Conservation (phyloP, 2,113 vertebrate genomes). For the Neomonachus schauinslandi region DNA sequence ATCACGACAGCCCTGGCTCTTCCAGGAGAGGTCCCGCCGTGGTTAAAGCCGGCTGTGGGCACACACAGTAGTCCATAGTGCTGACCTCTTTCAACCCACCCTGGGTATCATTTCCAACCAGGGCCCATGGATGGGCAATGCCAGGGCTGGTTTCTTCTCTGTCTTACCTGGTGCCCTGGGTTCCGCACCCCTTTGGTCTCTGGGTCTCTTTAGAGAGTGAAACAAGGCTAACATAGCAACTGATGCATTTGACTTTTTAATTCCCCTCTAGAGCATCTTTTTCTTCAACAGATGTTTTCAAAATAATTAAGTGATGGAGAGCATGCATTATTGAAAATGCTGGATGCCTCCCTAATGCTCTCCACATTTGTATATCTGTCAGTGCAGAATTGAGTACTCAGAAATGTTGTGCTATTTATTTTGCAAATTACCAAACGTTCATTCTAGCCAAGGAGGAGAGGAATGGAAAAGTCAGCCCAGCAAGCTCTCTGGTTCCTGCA, state of each 20-base stretch:
- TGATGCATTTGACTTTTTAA: conserved; percentile 78
- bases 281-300: conserved; percentile 87
- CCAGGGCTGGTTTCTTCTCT: neutral
- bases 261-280: conserved; percentile 81
- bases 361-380: conserved; percentile 81
- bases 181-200: conserved; percentile 44
- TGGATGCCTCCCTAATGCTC: conserved; percentile 83
- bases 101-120: fast-evolving
- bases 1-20: fast-evolving
- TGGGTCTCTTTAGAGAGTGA: conserved; percentile 46
- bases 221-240: conserved; percentile 73
- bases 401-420: conserved; percentile 78
- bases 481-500: too few relatives aligned
- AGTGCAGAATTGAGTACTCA: conserved; percentile 72
- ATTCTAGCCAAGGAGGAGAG: conserved; percentile 34
- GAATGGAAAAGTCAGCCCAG: neutral
- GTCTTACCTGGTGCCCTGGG: neutral
- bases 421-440: conserved; percentile 71
- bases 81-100: neutral
- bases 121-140: fast-evolving
- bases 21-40: fast-evolving
- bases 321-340: conserved; percentile 87
- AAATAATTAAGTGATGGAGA: conserved; percentile 85
- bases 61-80: fast-evolving
- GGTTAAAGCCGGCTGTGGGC: fast-evolving